These are phyloP conservation scores for Callyntrura sp. DNA, from an alignment of 2,888 invertebrate species.

Conservation along the genomic window DNA sequence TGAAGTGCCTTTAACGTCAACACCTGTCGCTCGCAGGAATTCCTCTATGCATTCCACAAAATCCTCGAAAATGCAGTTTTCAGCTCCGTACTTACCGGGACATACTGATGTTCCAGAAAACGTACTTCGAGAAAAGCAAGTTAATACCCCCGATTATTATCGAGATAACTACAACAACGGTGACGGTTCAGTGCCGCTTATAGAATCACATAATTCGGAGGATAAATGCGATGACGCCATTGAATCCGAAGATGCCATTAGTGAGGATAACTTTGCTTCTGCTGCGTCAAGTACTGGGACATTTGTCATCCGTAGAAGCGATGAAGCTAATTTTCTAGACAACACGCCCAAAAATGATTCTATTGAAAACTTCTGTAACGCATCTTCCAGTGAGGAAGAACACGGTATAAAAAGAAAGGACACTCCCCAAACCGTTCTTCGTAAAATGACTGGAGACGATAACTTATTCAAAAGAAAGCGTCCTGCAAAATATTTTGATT, in stretches of 20 bases:
- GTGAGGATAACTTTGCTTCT: conserved; percentile 71
- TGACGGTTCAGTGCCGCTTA: conserved; percentile 5
- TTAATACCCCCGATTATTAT: neutral
- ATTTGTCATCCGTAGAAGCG: conserved; percentile 67
- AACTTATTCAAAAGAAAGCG: conserved; percentile 66
- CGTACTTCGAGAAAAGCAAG: conserved; percentile 43
- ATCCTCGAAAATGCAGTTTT: neutral
- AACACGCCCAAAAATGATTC: neutral
- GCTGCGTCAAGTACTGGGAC: conserved; percentile 76
- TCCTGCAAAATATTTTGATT: conserved; percentile 75
- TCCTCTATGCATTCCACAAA: neutral
- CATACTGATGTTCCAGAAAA: conserved; percentile 30
- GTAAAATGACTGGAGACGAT: conserved; percentile 82
- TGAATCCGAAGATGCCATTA: conserved; percentile 48
- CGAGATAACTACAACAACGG: conserved; percentile 30
- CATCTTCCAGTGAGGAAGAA: conserved; percentile 41
- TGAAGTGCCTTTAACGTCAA: conserved; percentile 49
- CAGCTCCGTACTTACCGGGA: neutral
- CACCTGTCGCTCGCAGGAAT: conserved; percentile 29
- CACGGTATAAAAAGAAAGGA: conserved; percentile 33
- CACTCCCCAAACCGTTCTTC: conserved; percentile 58
- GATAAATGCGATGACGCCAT: conserved; percentile 49
- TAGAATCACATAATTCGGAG: no score
- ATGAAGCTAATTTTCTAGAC: neutral
- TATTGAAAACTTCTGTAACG: neutral